phyloP scores from a whole-genome alignment of 2,888 invertebrate species.

The Acrobasis consociella region DNA sequence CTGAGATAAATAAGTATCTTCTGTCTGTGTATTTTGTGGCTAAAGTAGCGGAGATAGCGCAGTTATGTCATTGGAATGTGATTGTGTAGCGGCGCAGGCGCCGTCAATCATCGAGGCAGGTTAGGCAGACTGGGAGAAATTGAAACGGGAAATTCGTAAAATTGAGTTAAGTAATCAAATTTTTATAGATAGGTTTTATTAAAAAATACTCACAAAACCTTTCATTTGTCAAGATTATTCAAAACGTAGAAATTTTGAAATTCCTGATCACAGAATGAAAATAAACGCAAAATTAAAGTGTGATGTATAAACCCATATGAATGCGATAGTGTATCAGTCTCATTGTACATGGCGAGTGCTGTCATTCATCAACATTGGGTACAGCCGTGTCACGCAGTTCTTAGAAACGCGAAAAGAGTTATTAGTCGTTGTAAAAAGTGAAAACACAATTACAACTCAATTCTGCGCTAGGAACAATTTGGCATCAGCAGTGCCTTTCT shows the following conservation, averaged over 20 bases:
- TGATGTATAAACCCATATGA: neutral
- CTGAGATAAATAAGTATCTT: neutral
- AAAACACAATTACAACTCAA: neutral
- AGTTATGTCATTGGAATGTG: conserved; percentile 50
- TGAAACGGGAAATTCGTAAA: no score
- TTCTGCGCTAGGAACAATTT: neutral
- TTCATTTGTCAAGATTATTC: no score
- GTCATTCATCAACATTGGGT: neutral
- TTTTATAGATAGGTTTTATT: no score
- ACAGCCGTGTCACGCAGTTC: neutral
- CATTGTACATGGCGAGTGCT: neutral
- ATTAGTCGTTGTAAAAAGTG: neutral
- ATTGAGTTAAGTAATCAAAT: no score
- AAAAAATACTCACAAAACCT: no score
- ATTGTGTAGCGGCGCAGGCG: conserved; percentile 37
- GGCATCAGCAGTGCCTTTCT: neutral
- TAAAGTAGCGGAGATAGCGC: conserved; percentile 19
- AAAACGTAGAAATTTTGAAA: no score
- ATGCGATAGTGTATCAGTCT: neutral
- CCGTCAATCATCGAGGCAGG: neutral
- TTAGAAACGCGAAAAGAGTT: neutral
- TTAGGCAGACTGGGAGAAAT: neutral
- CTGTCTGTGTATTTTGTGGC: neutral
- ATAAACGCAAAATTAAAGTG: no score
- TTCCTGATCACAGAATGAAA: no score